Evolutionary conservation across 1,140 invertebrate species (phyloP).

Genomic region (Diorhabda sublineata): DNA sequence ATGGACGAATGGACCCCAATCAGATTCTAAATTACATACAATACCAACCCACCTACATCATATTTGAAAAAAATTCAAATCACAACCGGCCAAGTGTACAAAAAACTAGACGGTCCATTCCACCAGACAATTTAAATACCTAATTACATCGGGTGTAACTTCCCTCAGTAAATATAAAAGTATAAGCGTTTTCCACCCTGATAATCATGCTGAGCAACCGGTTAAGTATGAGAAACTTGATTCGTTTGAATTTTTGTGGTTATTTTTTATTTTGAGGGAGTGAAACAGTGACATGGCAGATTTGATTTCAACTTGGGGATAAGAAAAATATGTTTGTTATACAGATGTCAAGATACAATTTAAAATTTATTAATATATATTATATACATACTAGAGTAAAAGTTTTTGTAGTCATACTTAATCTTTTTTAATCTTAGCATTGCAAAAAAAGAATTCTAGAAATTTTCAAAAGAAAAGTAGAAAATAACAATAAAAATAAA

Average conservation of each 20-base stretch:
- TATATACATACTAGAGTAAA: too few species aligned
- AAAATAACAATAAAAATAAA: too few species aligned
- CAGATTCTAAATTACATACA: slow-evolving; percentile 12
- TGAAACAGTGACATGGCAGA: neutral
- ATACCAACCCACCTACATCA: slow-evolving; percentile 15
- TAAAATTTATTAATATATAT: too few species aligned
- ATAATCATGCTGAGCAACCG: slow-evolving; percentile 7
- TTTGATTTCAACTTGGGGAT: too few species aligned
- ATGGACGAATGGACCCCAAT: slow-evolving; percentile 12
- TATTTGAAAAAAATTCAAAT: slow-evolving; percentile 19
- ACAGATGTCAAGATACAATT: too few species aligned
- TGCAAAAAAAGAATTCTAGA: too few species aligned
- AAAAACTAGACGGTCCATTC: slow-evolving; percentile 14
- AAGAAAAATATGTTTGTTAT: too few species aligned
- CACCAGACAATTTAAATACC: slow-evolving; percentile 16
- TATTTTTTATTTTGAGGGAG: neutral
- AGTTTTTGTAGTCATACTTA: too few species aligned
- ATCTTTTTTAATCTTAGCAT: too few species aligned
- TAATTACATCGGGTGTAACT: slow-evolving; percentile 15
- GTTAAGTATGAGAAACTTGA: slow-evolving; percentile 7
- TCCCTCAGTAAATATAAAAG: slow-evolving; percentile 5
- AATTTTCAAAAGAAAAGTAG: too few species aligned
- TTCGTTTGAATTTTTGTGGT: neutral
- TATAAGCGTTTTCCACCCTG: slow-evolving; percentile 15
- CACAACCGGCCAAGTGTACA: slow-evolving; percentile 18